phyloP scores from a whole-genome alignment of 2,113 vertebrate genomes.

The Microcebus griseorufus region DNA sequence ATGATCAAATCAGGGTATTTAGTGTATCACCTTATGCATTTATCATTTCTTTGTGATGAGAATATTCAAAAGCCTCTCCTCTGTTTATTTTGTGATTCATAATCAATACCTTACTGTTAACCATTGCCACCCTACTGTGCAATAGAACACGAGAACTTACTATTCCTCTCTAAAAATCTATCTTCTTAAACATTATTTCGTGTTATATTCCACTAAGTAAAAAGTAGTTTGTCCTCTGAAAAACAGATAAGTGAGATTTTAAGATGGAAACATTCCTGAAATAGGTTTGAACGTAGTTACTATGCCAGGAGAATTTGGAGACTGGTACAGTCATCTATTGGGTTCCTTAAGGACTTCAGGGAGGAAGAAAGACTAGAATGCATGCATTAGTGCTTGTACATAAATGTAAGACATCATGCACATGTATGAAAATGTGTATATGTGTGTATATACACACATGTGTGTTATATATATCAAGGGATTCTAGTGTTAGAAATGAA shows the following conservation, averaged over 20 bases:
- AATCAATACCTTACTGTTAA: neutral
- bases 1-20: neutral
- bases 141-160: neutral
- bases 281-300: neutral
- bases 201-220: neutral
- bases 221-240: neutral
- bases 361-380: neutral
- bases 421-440: neutral
- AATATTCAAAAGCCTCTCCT: neutral
- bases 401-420: neutral
- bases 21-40: neutral
- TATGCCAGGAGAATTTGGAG: neutral
- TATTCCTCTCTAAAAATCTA: neutral
- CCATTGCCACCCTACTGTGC: neutral
- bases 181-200: conserved; percentile 3
- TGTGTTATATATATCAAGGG: neutral
- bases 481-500: neutral
- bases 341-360: neutral
- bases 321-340: neutral
- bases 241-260: neutral
- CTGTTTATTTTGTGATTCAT: neutral
- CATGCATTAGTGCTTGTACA: neutral
- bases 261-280: conserved; percentile 15
- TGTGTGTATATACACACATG: neutral
- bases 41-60: neutral